phyloP scores from a whole-genome alignment of 2,113 vertebrate species.

The Toxostoma redivivum region DNA sequence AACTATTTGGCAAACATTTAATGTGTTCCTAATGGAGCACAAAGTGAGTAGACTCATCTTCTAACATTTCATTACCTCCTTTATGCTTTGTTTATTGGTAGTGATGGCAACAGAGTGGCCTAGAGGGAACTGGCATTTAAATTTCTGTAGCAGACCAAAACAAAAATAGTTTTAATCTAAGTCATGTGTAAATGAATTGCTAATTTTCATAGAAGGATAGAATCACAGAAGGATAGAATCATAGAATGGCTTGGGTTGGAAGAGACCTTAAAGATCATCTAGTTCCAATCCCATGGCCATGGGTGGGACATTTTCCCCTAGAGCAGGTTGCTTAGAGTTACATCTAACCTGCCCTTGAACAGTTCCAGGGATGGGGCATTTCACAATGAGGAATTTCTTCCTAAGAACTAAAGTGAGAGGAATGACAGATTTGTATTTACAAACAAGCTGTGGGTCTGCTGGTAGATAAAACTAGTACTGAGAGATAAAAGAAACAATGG shows the following conservation, averaged over 20 bases:
- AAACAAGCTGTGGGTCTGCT: no score
- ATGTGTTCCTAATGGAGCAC: background rate
- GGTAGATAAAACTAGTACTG: no score
- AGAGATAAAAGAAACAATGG: no score
- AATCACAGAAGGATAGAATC: no score
- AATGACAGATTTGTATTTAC: no score
- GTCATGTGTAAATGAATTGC: background rate
- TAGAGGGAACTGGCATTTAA: background rate
- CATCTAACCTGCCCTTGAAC: background rate
- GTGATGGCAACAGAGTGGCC: background rate
- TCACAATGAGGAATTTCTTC: background rate
- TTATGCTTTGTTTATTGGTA: background rate
- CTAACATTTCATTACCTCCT: constrained; percentile 22
- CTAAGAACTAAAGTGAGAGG: background rate
- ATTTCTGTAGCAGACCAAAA: background rate
- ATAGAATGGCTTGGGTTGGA: background rate
- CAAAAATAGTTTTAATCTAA: background rate
- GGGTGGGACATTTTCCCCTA: background rate
- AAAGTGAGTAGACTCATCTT: background rate
- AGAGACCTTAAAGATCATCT: background rate
- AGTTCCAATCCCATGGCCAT: background rate
- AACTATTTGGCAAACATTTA: constrained; percentile 5
- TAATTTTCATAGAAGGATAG: background rate
- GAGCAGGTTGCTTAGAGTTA: background rate
- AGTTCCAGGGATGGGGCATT: background rate